Conservation (phyloP, 2,797 vertebrate species). For the Schizopygopsis malacanthus region DNA sequence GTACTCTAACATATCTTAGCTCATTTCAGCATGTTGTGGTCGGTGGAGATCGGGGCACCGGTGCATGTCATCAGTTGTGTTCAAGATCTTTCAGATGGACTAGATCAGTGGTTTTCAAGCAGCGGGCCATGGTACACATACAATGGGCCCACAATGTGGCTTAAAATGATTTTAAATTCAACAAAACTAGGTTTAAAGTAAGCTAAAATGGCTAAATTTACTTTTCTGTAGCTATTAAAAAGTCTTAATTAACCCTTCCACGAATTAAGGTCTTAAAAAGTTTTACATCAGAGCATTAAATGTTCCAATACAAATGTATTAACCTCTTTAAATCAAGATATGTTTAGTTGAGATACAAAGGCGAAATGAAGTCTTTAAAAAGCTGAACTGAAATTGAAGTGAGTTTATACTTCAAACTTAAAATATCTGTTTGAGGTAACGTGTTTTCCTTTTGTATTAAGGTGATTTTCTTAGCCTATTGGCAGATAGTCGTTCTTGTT, state of each 20-base stretch:
- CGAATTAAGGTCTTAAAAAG: too few relatives aligned
- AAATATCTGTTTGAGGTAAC: background rate
- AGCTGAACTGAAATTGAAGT: too few relatives aligned
- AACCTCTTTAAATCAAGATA: too few relatives aligned
- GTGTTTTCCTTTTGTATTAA: background rate
- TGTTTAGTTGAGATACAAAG: too few relatives aligned
- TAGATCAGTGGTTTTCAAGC: slow-evolving; percentile 16
- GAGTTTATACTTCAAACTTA: background rate
- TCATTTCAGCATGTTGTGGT: slow-evolving; percentile 63
- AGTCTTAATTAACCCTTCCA: background rate
- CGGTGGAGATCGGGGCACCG: background rate
- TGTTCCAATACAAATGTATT: too few relatives aligned
- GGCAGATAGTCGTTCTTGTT: background rate
- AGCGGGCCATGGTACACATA: background rate
- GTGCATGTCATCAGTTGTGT: slow-evolving; percentile 59
- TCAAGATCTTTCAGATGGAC: background rate
- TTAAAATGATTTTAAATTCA: background rate
- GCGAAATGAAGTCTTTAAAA: too few relatives aligned
- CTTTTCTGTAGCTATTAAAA: background rate
- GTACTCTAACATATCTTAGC: slow-evolving; percentile 65
- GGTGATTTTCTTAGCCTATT: background rate
- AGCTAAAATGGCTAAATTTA: background rate
- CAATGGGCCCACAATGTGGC: too few relatives aligned
- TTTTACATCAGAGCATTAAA: too few relatives aligned
- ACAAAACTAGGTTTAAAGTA: background rate